Evolutionary conservation across 1,140 invertebrate species (phyloP), one percentile per base, ranked within the genome.

Genomic region (Cotesia typhae): DNA sequence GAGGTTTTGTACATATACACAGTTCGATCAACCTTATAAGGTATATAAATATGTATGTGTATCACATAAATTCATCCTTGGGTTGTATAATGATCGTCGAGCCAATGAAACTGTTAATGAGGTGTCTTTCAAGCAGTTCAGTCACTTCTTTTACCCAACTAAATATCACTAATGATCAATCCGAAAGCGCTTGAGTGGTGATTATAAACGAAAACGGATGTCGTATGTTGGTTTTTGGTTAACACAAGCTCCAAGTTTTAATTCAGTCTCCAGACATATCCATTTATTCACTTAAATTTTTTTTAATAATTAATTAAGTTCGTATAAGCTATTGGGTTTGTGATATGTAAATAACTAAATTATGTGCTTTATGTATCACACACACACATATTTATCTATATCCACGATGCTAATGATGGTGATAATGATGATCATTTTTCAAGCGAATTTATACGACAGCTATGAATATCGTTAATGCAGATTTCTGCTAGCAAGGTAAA

Each of bases 161-260:
- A 35, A 59, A 59, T 59, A 17, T 59, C 57, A 20, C 41, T 47
- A 47, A 59, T 59, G 57, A 59, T 35, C 20, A 59, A 59, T 17
- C 20, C 57, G 5, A 47, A 47, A 10, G 20, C 17, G 9, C 57
- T 59, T 59, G 57, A 28, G 57, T 59, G 57, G 53, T 55, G 53
- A 20, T 59, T 20, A 59, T 59, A 17, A 59, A 59, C 57, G 57
- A 59, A 9, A 59, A 20, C 57, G 57, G 57, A 59, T 59, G 57
- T 59, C 14, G 57, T 59, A 14, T 59, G 14, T 17, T 9, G 6
- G 20, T 59, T 59, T 59, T 59, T 59, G 17, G 57, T 28, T 14
- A 20, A 9, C 28, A 17, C 20, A 17, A 59, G 20, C 20, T 59
- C 28, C 17, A 59, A 35, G 20, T 20, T 59, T 47, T 10, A 41